phyloP scores from a whole-genome alignment of 2,888 invertebrate species.

The Andrena haemorrhoa region DNA sequence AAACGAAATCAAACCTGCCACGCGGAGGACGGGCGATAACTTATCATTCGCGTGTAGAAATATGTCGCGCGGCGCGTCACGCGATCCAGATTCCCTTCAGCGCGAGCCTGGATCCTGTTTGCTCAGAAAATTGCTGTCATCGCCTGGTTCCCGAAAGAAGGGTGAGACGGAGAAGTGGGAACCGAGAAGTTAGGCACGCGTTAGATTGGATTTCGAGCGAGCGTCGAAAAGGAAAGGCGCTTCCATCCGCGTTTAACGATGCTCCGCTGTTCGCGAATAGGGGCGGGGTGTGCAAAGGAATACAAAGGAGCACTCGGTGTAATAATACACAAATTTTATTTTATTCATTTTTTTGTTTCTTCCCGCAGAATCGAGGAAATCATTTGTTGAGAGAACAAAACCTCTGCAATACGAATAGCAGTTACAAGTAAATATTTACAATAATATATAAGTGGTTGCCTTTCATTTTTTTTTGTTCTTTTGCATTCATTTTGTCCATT shows the following conservation, averaged over 20 bases:
- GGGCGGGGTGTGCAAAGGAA: not conserved
- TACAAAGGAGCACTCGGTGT: conserved; percentile 60
- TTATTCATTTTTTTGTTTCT: conserved; percentile 78
- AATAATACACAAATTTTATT: conserved; percentile 87
- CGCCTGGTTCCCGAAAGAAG: not conserved
- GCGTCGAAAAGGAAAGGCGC: not conserved
- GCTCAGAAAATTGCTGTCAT: not conserved
- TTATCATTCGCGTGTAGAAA: conserved; percentile 32
- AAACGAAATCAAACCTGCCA: conserved; percentile 32
- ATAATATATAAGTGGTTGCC: conserved; percentile 82
- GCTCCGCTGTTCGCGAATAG: too few relatives aligned
- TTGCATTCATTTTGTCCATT: conserved; percentile 33
- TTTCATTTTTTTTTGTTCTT: conserved; percentile 61
- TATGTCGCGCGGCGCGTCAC: conserved; percentile 5
- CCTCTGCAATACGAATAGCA: conserved; percentile 85
- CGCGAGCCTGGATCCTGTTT: not conserved
- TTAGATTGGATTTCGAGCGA: not conserved
- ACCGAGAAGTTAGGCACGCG: not conserved
- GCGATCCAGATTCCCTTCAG: conserved; percentile 25
- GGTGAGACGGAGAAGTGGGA: not conserved
- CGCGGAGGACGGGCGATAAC: conserved; percentile 29
- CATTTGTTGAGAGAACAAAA: conserved; percentile 84
- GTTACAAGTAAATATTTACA: conserved; percentile 86
- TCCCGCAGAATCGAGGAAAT: conserved; percentile 86
- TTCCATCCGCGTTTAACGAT: too few relatives aligned